Base-by-base conservation (phyloP, 2,113 vertebrate genomes). In the Addax nasomaculatus region DNA sequence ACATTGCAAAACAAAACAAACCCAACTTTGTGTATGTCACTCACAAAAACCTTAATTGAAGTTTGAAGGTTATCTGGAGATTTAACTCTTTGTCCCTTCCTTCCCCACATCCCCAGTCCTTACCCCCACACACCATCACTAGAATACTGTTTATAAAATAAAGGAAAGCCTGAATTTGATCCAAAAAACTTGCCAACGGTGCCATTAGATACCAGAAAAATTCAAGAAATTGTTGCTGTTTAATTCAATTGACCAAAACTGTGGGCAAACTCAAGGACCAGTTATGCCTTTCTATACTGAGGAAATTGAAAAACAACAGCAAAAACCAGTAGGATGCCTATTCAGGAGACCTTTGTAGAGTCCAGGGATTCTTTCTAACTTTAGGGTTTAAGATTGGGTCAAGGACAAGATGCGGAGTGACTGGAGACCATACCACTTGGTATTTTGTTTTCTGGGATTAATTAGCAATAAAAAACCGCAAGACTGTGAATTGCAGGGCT, bases 401-500 rank as follows among this genome's bases (percentile, higher is more conserved):
- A 89, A 93, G 12, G 49, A 64, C 10, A 51, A 70, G 10, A 17
- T 53, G 1, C 12, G 43, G 16, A 89, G 19, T 1, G 30, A 4
- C 1, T 29, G 4, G 9, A 47, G 25, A 51, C 8, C 25, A 25
- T 5, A 8, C 4, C n/a, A 33, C 45, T 60, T 47, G 39, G 14
- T 3, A 27, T 86, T 49, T 87, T 30, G 12, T 93, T 58, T 80
- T 6, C 5, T 73, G 6, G 29, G 57, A 17, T 81, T 67, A 5
- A 13, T 43, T 33, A 73, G 14, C 23, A 83, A 36, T n/a, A 36
- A 47, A 85, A 83, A 78, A 21, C 33, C 53, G 2, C 10, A 16
- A 27, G 5, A 12, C 11, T 85, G 1, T 33, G 27, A 29, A 43
- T 0, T 30, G 3, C 1, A 14, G 57, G 33, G 6, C 14, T 19